phyloP scores from a whole-genome alignment of 37 sponge, comb jelly and placozoan species.

The Tethya wilhelma region DNA sequence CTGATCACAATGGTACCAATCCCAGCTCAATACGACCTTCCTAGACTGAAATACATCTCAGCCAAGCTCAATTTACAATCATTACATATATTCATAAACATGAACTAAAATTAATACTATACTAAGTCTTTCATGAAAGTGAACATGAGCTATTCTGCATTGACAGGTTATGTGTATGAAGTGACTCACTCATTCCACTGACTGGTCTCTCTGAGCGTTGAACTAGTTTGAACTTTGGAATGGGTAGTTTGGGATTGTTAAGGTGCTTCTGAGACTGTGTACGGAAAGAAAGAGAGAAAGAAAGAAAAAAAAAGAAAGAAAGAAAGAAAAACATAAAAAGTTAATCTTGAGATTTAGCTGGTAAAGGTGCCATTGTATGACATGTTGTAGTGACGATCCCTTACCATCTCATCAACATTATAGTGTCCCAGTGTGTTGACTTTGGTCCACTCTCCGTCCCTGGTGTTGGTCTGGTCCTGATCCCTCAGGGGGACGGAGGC shows the following conservation, averaged over 20 bases:
- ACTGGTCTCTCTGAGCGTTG: constrained; percentile 18
- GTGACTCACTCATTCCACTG: constrained; percentile 47
- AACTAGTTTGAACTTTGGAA: constrained; percentile 54
- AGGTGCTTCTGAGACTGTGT: constrained; percentile 50
- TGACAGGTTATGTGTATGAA: too few species aligned
- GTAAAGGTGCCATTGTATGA: too few species aligned
- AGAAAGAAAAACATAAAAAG: too few species aligned
- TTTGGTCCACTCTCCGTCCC: constrained; percentile 78
- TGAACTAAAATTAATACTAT: too few species aligned
- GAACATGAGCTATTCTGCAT: too few species aligned
- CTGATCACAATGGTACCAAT: too few species aligned
- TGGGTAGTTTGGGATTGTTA: constrained; percentile 54
- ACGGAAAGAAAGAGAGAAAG: background rate
- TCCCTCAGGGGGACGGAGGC: constrained; percentile 66
- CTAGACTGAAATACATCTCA: too few species aligned
- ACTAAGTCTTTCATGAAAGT: too few species aligned
- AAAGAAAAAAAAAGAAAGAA: background rate
- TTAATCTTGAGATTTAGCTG: too few species aligned
- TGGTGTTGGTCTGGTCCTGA: constrained; percentile 79
- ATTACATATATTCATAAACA: too few species aligned
- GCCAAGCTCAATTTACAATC: too few species aligned
- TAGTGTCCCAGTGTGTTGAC: constrained; percentile 97
- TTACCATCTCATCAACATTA: constrained; percentile 81
- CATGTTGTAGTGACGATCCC: background rate
- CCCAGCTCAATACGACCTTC: too few species aligned